phyloP scores from a whole-genome alignment of 2,888 invertebrate genomes.

The Lottia scabra region DNA sequence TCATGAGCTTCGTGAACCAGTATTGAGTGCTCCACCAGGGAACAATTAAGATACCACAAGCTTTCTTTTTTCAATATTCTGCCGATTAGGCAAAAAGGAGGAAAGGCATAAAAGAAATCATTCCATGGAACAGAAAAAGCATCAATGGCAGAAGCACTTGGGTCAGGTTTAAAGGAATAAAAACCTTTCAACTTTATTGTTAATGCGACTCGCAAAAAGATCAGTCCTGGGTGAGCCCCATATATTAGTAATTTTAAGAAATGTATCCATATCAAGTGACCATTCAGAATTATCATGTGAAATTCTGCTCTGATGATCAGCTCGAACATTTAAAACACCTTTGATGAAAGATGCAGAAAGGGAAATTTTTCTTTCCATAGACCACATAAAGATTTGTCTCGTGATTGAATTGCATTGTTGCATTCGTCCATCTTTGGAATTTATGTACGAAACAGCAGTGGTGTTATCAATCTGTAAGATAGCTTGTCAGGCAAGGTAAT shows the following conservation, averaged over 20 bases:
- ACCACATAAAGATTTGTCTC: constrained; percentile 15
- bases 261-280: constrained; percentile 11
- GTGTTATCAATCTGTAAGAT: constrained; percentile 16
- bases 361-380: constrained; percentile 17
- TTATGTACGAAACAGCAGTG: constrained; percentile 13
- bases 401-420: constrained; percentile 11
- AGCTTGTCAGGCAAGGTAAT: no score
- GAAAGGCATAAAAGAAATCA: constrained; percentile 14
- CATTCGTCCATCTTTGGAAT: constrained; percentile 14
- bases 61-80: no score
- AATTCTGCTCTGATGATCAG: no score
- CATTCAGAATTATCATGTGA: constrained; percentile 18
- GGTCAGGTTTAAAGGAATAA: constrained; percentile 25
- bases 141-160: constrained; percentile 21
- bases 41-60: no score
- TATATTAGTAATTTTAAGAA: background rate
- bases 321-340: constrained; percentile 14
- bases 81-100: no score
- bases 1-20: no score
- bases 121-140: constrained; percentile 22
- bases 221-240: constrained; percentile 14
- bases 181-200: constrained; percentile 16
- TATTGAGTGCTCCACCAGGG: no score
- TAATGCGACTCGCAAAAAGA: constrained; percentile 30
- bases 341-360: constrained; percentile 14